A percentile compares a stretch with the other conserved stretches of the same genome.
phyloP scores from a whole-genome alignment of 2,113 vertebrate species.

The Xiphias gladius region DNA sequence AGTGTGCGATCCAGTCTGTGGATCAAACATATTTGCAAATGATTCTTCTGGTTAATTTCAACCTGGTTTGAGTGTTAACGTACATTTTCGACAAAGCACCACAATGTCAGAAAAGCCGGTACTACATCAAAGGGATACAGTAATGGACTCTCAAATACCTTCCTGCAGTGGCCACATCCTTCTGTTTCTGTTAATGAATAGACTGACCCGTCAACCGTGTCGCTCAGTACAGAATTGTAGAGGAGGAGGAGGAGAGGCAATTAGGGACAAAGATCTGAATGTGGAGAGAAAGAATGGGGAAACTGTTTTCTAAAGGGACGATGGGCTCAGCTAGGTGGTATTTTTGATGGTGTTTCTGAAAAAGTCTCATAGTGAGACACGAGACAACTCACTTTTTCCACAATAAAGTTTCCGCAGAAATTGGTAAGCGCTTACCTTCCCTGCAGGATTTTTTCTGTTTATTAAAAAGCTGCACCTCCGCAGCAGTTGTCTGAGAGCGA shows the following conservation, averaged over 20 bases:
- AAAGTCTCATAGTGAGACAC: constrained; percentile 15
- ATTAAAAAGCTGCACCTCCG: constrained; percentile 32
- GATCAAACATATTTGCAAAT: neutral
- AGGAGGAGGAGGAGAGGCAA: neutral
- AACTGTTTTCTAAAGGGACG: neutral
- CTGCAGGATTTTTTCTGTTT: constrained; percentile 34
- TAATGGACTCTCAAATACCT: constrained; percentile 39
- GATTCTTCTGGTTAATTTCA: too few relatives aligned
- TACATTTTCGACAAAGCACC: constrained; percentile 21
- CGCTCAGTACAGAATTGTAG: neutral
- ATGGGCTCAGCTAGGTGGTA: neutral
- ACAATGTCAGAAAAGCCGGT: neutral
- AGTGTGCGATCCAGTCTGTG: neutral
- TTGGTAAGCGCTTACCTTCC: constrained; percentile 7
- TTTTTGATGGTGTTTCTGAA: constrained; percentile 1
- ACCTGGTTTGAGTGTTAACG: constrained; percentile 8
- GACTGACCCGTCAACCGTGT: constrained; percentile 6
- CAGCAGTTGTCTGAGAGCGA: constrained; percentile 3
- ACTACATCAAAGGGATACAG: constrained; percentile 3
- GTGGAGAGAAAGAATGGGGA: neutral
- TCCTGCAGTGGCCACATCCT: constrained; percentile 12
- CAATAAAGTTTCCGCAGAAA: constrained; percentile 8
- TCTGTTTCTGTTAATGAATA: constrained; percentile 19
- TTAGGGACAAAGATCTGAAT: neutral
- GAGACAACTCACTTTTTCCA: neutral